phyloP scores from a whole-genome alignment of 2,888 invertebrate genomes.

The Calameuta filiformis region DNA sequence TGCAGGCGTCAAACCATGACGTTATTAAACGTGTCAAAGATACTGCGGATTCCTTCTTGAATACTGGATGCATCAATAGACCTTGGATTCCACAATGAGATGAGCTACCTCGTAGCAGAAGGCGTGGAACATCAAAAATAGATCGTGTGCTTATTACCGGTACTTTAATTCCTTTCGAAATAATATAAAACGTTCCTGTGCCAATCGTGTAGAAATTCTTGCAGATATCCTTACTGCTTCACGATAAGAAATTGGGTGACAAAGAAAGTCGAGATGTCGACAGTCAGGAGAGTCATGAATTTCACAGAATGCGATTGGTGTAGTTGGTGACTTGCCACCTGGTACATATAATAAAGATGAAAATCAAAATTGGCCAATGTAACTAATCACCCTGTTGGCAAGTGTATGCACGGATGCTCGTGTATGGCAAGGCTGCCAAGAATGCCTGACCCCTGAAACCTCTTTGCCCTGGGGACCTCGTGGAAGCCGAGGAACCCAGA shows the following conservation, averaged over 20 bases:
- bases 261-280: not conserved
- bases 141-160: not conserved
- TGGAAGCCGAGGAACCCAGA: not conserved
- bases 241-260: not conserved
- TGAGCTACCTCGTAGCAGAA: not conserved
- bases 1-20: not conserved
- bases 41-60: not conserved
- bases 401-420: conserved; percentile 17
- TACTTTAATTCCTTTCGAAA: not conserved
- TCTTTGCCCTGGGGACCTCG: not conserved
- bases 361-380: conserved; percentile 17
- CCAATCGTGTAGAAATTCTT: not conserved
- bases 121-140: not conserved
- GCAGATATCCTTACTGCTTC: no score
- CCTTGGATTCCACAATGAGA: not conserved
- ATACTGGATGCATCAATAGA: not conserved
- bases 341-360: not conserved
- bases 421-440: conserved; percentile 38
- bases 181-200: not conserved
- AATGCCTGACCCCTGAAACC: conserved; percentile 43
- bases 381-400: conserved; percentile 36
- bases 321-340: not conserved
- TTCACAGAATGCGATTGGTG: not conserved
- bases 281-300: not conserved
- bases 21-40: not conserved